Conservation (phyloP, 2,888 invertebrate genomes). For the Abscondita cerata region DNA sequence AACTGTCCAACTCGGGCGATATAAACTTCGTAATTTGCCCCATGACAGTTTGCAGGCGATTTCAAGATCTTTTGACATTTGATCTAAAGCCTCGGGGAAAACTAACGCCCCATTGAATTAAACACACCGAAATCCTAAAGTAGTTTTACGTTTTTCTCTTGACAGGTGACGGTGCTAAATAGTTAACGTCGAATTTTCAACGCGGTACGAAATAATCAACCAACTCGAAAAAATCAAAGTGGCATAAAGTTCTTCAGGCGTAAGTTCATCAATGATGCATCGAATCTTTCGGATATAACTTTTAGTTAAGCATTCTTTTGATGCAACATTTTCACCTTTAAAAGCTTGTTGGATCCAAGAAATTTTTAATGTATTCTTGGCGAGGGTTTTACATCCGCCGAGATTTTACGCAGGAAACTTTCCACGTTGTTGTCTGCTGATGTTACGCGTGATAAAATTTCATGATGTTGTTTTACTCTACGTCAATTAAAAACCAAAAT, state of each 20-base stretch:
- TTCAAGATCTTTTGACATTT: conserved; percentile 34
- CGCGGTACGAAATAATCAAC: neutral
- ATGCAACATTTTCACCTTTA: conserved; percentile 40
- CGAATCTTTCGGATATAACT: conserved; percentile 17
- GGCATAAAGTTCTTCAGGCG: too few species aligned
- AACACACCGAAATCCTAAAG: conserved; percentile 14
- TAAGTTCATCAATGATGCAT: conserved; percentile 34
- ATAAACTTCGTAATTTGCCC: conserved; percentile 48
- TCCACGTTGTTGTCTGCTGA: conserved; percentile 7
- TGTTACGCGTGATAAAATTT: conserved; percentile 21
- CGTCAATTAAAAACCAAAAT: too few species aligned
- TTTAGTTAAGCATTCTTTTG: conserved; percentile 39
- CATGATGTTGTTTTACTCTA: neutral
- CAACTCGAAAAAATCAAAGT: neutral
- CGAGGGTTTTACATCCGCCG: conserved; percentile 28
- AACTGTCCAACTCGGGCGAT: conserved; percentile 35
- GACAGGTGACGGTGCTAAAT: conserved; percentile 12
- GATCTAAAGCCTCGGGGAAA: conserved; percentile 21
- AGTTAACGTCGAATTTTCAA: neutral
- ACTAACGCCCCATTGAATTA: conserved; percentile 14
- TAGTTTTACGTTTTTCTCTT: conserved; percentile 14
- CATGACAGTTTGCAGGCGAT: conserved; percentile 42
- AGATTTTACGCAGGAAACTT: conserved; percentile 25
- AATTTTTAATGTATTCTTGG: conserved; percentile 34
- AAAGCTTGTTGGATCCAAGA: conserved; percentile 37